Evolutionary conservation across 2,888 invertebrate genomes (phyloP).

Genomic region (Epistrophella euchroma): DNA sequence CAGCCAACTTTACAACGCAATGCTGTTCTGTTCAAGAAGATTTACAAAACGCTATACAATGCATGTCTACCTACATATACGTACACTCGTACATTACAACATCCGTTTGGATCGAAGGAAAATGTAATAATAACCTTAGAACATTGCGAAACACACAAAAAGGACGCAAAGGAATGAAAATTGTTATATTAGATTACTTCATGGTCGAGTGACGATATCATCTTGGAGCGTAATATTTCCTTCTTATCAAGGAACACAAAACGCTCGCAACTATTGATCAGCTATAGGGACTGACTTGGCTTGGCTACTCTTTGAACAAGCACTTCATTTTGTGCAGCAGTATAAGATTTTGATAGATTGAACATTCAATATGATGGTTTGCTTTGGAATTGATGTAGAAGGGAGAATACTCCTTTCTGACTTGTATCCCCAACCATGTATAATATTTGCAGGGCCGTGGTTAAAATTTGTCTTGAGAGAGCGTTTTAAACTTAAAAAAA

Average conservation of each 20-base stretch:
- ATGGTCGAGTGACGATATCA: constrained; percentile 76
- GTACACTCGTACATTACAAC: neutral
- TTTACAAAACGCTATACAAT: constrained; percentile 13
- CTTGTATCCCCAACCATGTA: neutral
- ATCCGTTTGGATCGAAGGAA: constrained; percentile 43
- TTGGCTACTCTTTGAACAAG: constrained; percentile 73
- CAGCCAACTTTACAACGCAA: neutral
- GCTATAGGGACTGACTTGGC: constrained; percentile 2
- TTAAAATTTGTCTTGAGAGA: neutral
- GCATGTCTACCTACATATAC: neutral
- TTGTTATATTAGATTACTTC: constrained; percentile 76
- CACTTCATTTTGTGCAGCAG: constrained; percentile 73
- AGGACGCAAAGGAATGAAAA: constrained; percentile 73
- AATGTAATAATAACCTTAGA: constrained; percentile 75
- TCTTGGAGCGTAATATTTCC: constrained; percentile 73
- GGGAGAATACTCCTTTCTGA: neutral
- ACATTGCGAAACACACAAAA: constrained; percentile 70
- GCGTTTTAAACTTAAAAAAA: neutral
- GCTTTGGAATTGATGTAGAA: constrained; percentile 42
- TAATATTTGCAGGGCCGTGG: neutral
- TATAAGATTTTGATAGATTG: constrained; percentile 72
- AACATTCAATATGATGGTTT: constrained; percentile 71
- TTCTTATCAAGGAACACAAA: constrained; percentile 55
- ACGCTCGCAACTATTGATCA: constrained; percentile 41
- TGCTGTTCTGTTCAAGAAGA: neutral